Conservation (phyloP, 2,797 vertebrate species). For the Lithobates sylvaticus region DNA sequence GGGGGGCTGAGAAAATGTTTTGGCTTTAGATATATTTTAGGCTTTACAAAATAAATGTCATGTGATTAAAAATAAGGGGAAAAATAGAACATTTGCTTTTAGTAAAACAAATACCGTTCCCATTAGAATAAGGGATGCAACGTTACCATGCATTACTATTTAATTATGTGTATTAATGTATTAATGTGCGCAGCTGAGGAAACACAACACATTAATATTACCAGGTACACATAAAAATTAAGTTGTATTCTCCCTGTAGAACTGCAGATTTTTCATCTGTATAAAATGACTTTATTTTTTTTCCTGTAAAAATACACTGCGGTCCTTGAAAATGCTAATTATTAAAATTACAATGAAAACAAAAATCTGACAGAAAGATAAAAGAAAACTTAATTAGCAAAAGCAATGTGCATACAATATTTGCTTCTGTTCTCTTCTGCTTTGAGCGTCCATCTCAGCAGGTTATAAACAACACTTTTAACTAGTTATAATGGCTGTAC, state of each 20-base stretch:
- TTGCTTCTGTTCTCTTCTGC: background rate
- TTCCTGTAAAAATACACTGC: background rate
- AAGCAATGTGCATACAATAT: background rate
- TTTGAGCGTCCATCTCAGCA: constrained; percentile 1
- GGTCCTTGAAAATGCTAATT: background rate
- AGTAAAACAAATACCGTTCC: background rate
- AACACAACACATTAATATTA: background rate
- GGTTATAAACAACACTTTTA: constrained; percentile 40
- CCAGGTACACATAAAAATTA: background rate
- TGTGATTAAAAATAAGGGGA: no score
- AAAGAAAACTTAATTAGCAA: background rate
- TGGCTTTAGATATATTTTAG: no score
- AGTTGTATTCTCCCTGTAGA: background rate
- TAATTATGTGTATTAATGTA: background rate
- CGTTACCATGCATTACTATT: background rate
- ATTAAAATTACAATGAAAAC: background rate
- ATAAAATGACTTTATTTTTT: background rate
- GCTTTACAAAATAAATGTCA: no score
- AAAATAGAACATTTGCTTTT: background rate
- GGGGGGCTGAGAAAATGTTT: no score
- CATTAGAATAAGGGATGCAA: background rate
- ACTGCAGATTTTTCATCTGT: background rate
- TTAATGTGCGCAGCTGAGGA: background rate
- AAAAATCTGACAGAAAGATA: background rate
- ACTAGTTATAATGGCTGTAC: constrained; percentile 13